A percentile compares a stretch with the other conserved stretches of the same genome.
phyloP scores from a whole-genome alignment of 2,888 invertebrate genomes.

The Syrista parreyssii region DNA sequence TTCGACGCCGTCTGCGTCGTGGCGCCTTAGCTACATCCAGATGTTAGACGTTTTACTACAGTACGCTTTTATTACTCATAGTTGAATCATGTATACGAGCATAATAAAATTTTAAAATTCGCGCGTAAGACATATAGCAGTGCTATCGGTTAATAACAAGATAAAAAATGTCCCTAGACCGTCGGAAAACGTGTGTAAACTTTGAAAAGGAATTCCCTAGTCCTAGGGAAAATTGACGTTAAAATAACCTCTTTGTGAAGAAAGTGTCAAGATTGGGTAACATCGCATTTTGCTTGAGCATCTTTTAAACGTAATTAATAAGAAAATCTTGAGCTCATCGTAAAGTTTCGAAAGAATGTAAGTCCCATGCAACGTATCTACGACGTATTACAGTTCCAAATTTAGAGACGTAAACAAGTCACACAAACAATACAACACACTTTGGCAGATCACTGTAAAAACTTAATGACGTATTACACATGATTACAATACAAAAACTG shows the following conservation, averaged over 20 bases:
- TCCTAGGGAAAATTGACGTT: background rate
- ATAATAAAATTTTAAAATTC: background rate
- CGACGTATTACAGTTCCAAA: background rate
- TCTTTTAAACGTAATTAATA: background rate
- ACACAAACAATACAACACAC: background rate
- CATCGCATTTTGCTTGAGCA: background rate
- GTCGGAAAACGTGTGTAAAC: background rate
- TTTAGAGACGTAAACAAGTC: background rate
- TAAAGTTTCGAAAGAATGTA: background rate
- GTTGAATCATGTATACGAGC: background rate
- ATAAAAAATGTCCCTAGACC: background rate
- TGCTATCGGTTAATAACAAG: background rate
- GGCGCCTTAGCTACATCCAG: background rate
- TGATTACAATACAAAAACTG: background rate
- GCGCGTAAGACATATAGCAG: background rate
- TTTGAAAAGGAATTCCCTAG: background rate
- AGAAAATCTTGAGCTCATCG: background rate
- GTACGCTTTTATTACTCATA: background rate
- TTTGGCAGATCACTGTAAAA: background rate
- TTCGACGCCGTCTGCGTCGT: background rate
- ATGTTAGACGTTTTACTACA: background rate
- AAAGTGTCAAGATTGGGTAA: background rate
- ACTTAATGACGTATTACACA: background rate
- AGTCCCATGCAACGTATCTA: background rate
- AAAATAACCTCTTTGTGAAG: background rate